Evolutionary conservation across 2,113 vertebrate genomes (phyloP), one percentile per base, ranked within the genome.

Genomic region (Bagarius yarrelli): DNA sequence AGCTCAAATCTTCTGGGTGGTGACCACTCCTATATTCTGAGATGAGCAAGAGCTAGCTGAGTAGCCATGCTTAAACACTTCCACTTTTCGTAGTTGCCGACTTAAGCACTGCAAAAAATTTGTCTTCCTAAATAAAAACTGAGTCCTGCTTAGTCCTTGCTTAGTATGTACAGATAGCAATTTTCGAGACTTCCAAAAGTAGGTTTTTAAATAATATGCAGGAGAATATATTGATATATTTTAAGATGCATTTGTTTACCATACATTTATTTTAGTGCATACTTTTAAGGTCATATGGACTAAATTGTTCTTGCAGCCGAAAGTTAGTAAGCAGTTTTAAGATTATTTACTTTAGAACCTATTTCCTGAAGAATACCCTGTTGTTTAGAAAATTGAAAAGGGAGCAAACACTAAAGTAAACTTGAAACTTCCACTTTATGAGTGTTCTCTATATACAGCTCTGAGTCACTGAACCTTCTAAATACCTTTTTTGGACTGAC

Each of bases 11-110:
- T 89, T 89, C 87, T 87, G 89, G 87, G 89, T 67, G 87, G 88
- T 73, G 89, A 89, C 85, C 87, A 90, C 79, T 90, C 90, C 88
- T 92, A 92, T 88, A 92, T 70, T 92, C 91, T 88, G 90, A 50
- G 69, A 84, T 85, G 76, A 81, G 70, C 67, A 64, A 47, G 34
- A 83, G 53, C 78, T 81, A 74, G 34, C 63, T 67, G 72, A 34
- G 50, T 73, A 71, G 71, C 75, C 73, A 67, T 74, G 60, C 32
- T 44, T 73, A 77, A 64, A 69, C 69, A 25, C 47, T 74, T 67
- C 50, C 25, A 34, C 23, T 79, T 56, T 82, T 81, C 21, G 74
- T 50, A 78, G 60, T 25, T 60, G 59, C 13, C 34, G 75, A 30
- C 47, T 47, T 9, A 11, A 50, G 77, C 25, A 25, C 60, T 76